These are phyloP conservation scores for Zygogramma bicolorata DNA, from an alignment of 2,888 invertebrate species.

Conservation along the genomic window DNA sequence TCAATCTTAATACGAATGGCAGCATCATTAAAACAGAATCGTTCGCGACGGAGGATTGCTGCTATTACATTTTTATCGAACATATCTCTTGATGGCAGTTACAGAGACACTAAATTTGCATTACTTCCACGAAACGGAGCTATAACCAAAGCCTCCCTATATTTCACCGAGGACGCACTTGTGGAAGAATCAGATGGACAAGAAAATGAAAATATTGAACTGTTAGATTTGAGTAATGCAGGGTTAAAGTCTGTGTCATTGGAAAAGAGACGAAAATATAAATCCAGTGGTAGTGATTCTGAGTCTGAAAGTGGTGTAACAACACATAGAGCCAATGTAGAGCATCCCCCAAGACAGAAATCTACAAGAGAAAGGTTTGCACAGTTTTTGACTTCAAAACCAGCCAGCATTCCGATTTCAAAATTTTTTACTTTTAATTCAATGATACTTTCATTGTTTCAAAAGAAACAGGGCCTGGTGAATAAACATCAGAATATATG, in stretches of 20 bases:
- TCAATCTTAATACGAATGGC: conserved; percentile 63
- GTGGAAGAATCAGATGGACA: conserved; percentile 63
- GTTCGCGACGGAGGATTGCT: conserved; percentile 87
- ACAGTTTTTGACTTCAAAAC: neutral
- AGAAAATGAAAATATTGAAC: conserved; percentile 54
- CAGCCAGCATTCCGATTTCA: too few relatives aligned
- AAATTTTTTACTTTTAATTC: too few relatives aligned
- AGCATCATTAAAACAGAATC: conserved; percentile 70
- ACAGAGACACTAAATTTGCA: conserved; percentile 77
- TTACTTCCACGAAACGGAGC: conserved; percentile 66
- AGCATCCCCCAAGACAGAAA: conserved; percentile 56
- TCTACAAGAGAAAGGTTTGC: conserved; percentile 73
- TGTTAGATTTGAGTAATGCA: conserved; percentile 24
- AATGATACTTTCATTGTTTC: too few relatives aligned
- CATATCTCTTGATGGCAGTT: conserved; percentile 93
- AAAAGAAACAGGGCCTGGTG: too few relatives aligned
- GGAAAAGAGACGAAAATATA: conserved; percentile 38
- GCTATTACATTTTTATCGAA: conserved; percentile 95
- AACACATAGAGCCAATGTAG: conserved; percentile 70
- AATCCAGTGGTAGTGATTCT: conserved; percentile 68
- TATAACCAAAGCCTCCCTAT: conserved; percentile 53
- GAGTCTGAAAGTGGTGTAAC: conserved; percentile 80
- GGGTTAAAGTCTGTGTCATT: conserved; percentile 45
- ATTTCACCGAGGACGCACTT: conserved; percentile 52
- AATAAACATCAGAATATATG: too few relatives aligned